Percentiles rank a stretch among this genome's conserved stretches.
Evolutionary conservation across 2,113 vertebrate species (phyloP).

Genomic region (Calcarius ornatus): DNA sequence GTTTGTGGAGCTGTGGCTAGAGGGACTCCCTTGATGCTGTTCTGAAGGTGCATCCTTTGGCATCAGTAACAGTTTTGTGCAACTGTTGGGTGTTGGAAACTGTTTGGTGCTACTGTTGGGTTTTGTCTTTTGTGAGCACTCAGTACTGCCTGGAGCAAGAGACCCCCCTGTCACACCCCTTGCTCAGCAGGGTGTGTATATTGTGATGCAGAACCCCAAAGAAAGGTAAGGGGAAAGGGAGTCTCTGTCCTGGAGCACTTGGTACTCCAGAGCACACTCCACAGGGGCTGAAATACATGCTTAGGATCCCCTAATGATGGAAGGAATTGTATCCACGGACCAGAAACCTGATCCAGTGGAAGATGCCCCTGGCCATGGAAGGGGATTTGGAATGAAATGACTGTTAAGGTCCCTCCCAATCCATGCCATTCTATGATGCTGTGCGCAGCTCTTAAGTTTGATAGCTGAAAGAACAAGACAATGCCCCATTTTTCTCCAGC

Average conservation of each 20-base stretch:
- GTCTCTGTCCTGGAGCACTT: background rate
- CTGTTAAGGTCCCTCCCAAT: background rate
- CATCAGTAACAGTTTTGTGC: background rate
- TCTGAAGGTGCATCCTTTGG: background rate
- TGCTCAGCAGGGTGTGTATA: background rate
- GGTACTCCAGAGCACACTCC: background rate
- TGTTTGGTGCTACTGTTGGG: background rate
- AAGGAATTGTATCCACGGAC: background rate
- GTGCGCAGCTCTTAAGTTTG: background rate
- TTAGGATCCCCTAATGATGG: background rate
- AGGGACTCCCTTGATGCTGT: background rate
- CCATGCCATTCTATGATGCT: background rate
- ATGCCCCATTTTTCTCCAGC: background rate
- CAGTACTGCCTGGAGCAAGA: background rate
- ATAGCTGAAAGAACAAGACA: background rate
- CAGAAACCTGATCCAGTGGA: background rate
- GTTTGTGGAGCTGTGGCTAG: background rate
- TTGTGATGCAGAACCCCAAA: background rate
- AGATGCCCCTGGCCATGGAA: background rate
- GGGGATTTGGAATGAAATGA: rapidly evolving
- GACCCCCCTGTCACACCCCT: background rate
- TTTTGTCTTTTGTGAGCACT: background rate
- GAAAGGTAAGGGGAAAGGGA: background rate
- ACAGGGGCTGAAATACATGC: rapidly evolving
- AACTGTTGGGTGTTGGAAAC: no score